Evolutionary conservation across 1,140 invertebrate genomes (phyloP), one percentile per base, ranked within the genome.

Genomic region (Brachionus rubens): DNA sequence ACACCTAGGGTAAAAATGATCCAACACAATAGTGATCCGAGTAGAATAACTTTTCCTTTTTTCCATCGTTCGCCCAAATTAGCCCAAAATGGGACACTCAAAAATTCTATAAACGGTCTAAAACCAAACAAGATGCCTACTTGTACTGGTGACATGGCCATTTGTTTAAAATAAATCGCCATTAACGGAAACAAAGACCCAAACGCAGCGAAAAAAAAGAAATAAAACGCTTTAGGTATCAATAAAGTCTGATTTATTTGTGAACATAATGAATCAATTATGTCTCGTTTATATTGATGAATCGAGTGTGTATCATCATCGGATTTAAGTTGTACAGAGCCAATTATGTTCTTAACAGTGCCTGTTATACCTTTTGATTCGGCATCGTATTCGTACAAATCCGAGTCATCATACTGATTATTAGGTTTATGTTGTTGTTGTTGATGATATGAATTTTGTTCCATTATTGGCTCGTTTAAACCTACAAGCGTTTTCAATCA

Each of bases 141-240:
- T 82, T 98, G 94, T 4, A 90, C 90, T 0, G 94, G 91, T 84
- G 96, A 96, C 93, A 98, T 96, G 6, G 94, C 96, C 89, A 98
- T 91, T 85, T 97, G 94, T 79, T 90, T 98, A 87, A 99, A 99
- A 85, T 98, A 99, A 21, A 99, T 92, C 21, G 93, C 96, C 90
- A 99, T 93, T 28, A 99, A 85, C 0, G 96, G 96, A 82, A 98
- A 98, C 0, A 99, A 87, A 0, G 94, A 97, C 5, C 96, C 96
- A 80, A 99, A 99, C 0, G 96, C 96, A 1, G 96, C 94, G 82
- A 98, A 99, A 85, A 98, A 99, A 88, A 98, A 98, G 84, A 99
- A 98, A 83, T 99, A 99, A 84, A 99, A 99, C 1, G 91, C 91
- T 83, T 96, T 96, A 62, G 94, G 92, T 3, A 93, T 91, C 67